A percentile compares a stretch with the other conserved stretches of the same genome.
phyloP scores from a whole-genome alignment of 1,140 invertebrate genomes.

The Philopotamus ludificatus region DNA sequence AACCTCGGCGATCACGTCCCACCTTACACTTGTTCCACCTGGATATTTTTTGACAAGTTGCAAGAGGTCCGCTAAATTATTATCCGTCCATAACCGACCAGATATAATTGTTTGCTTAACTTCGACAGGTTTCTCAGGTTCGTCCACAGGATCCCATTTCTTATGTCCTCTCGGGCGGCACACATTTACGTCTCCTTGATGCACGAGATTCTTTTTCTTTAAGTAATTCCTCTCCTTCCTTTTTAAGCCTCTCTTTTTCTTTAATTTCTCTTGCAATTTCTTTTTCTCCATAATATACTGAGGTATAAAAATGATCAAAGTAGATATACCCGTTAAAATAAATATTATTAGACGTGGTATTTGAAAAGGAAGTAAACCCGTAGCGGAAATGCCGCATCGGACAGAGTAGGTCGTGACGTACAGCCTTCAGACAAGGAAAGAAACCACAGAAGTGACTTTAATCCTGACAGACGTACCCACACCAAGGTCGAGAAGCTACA shows the following conservation, averaged over 20 bases:
- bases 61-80: constrained; percentile 82
- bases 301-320: constrained; percentile 54
- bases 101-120: constrained; percentile 43
- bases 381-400: too few relatives aligned
- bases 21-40: constrained; percentile 75
- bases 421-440: too few relatives aligned
- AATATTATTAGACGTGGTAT: constrained; percentile 67
- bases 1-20: constrained; percentile 85
- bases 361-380: constrained; percentile 84
- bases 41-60: constrained; percentile 87
- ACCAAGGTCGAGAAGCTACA: too few relatives aligned
- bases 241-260: constrained; percentile 55
- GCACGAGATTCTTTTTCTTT: constrained; percentile 47
- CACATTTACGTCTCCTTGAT: constrained; percentile 61
- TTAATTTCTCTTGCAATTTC: constrained; percentile 50
- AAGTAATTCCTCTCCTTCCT: constrained; percentile 55
- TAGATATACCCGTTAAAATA: constrained; percentile 61
- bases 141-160: constrained; percentile 45
- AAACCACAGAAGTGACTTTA: too few relatives aligned
- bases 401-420: too few relatives aligned
- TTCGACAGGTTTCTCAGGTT: constrained; percentile 41
- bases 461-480: too few relatives aligned
- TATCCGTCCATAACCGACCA: constrained; percentile 88
- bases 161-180: constrained; percentile 58
- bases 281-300: constrained; percentile 52